A percentile compares a stretch with the other conserved stretches of the same genome.
phyloP scores from a whole-genome alignment of 2,888 invertebrate genomes.

The Caenorhabditis sp. region DNA sequence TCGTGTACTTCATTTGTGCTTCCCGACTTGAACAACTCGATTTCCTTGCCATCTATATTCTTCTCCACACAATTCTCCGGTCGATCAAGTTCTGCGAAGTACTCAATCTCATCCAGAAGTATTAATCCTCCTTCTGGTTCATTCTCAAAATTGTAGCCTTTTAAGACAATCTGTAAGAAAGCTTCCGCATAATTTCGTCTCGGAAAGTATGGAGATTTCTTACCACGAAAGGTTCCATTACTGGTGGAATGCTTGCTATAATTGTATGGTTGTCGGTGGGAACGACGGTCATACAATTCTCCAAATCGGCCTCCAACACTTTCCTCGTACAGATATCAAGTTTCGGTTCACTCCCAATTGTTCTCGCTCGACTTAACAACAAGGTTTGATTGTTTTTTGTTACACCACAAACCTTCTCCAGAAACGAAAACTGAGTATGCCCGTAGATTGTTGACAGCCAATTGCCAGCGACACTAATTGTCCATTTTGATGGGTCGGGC shows the following conservation, averaged over 20 bases:
- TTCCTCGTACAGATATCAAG: conserved; percentile 75
- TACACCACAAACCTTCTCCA: conserved; percentile 71
- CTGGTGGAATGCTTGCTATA: conserved; percentile 74
- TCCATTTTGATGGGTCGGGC: conserved; percentile 70
- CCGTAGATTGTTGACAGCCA: conserved; percentile 76
- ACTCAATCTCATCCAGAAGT: conserved; percentile 74
- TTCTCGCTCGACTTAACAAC: conserved; percentile 66
- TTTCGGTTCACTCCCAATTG: conserved; percentile 70
- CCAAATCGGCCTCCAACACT: conserved; percentile 66
- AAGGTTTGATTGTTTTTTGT: background rate
- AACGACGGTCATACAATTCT: conserved; percentile 74
- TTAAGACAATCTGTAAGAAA: conserved; percentile 71
- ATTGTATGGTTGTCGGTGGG: conserved; percentile 75
- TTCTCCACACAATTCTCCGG: conserved; percentile 74
- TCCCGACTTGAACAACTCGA: conserved; percentile 56
- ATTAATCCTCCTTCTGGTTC: conserved; percentile 77
- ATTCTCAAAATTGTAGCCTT: conserved; percentile 76
- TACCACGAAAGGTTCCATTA: conserved; percentile 75
- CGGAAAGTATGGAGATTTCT: background rate
- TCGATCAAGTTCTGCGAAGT: conserved; percentile 72
- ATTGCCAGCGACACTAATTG: conserved; percentile 73
- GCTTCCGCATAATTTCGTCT: conserved; percentile 4
- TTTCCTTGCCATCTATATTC: conserved; percentile 49
- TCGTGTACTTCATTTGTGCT: conserved; percentile 19
- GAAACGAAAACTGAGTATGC: conserved; percentile 73